phyloP scores from a whole-genome alignment of 2,888 invertebrate genomes.

The Athalia circularis region DNA sequence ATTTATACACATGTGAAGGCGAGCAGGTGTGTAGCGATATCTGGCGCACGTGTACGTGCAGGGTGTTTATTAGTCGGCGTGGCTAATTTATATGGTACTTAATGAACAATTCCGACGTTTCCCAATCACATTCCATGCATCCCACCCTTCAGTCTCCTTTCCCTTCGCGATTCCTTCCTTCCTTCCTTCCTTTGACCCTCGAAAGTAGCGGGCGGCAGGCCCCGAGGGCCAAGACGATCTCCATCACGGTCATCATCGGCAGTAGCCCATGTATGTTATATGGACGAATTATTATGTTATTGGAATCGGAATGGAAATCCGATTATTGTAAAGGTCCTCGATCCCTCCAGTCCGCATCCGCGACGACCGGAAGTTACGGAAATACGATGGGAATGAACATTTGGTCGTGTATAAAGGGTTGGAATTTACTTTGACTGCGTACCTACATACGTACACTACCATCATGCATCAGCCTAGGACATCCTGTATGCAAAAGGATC shows the following conservation, averaged over 20 bases:
- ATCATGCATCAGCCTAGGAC: neutral
- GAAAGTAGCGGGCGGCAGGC: neutral
- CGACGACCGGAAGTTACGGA: slow-evolving; percentile 46
- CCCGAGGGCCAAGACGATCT: slow-evolving; percentile 10
- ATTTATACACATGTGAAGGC: no score
- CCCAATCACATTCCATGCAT: slow-evolving; percentile 12
- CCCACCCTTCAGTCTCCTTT: neutral
- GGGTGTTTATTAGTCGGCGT: no score
- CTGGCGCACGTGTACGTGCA: no score
- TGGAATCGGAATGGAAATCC: slow-evolving; percentile 65
- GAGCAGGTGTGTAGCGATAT: no score
- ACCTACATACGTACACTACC: neutral
- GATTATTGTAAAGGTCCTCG: slow-evolving; percentile 61
- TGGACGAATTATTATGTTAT: slow-evolving; percentile 64
- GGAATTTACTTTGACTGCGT: no score
- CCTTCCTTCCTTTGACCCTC: neutral
- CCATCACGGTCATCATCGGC: neutral
- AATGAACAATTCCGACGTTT: slow-evolving; percentile 37
- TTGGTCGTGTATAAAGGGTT: neutral
- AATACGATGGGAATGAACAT: slow-evolving; percentile 44
- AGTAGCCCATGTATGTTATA: neutral
- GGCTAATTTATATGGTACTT: neutral
- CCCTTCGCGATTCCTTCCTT: neutral
- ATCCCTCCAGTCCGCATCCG: no score
- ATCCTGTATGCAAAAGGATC: no score